Percentiles rank a stretch among this genome's conserved stretches.
These are phyloP conservation scores for Syrrhaptes paradoxus DNA, from an alignment of 2,113 vertebrate species.

Conservation along the genomic window DNA sequence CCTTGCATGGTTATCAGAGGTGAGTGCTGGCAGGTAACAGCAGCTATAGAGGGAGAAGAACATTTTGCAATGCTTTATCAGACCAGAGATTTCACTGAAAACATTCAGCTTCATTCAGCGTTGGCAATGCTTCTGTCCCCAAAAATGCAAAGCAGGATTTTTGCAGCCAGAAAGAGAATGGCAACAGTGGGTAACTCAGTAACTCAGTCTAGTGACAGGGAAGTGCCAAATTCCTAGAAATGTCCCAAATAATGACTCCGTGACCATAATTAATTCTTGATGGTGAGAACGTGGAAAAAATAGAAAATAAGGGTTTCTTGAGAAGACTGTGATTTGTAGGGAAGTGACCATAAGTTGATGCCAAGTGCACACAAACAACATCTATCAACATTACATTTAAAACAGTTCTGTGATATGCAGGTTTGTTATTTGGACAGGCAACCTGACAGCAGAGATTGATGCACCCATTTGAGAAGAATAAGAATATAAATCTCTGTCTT, in stretches of 20 bases:
- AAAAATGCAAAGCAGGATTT: not conserved
- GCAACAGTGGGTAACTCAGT: not conserved
- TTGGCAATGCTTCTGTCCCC: not conserved
- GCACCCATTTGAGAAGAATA: conserved; percentile 55
- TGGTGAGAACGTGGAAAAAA: not conserved
- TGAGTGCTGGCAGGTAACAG: not conserved
- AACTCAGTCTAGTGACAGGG: not conserved
- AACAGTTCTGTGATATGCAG: conserved; percentile 63
- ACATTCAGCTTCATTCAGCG: not conserved
- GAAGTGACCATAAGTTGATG: conserved; percentile 35
- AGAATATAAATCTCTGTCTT: conserved; percentile 75
- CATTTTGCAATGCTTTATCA: not conserved
- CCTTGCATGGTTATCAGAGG: accelerated
- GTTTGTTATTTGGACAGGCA: conserved; percentile 55
- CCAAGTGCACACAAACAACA: conserved; percentile 56
- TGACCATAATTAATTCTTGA: not conserved
- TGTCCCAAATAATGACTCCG: not conserved
- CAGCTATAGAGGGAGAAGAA: not conserved
- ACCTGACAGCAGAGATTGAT: conserved; percentile 69
- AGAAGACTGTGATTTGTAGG: not conserved
- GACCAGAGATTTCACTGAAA: not conserved
- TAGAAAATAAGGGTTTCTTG: not conserved
- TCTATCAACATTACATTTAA: conserved; percentile 72
- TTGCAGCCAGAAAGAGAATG: not conserved
- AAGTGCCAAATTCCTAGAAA: not conserved